Evolutionary conservation across 2,797 vertebrate genomes (phyloP).

Genomic region (Sebastolobus alascanus): DNA sequence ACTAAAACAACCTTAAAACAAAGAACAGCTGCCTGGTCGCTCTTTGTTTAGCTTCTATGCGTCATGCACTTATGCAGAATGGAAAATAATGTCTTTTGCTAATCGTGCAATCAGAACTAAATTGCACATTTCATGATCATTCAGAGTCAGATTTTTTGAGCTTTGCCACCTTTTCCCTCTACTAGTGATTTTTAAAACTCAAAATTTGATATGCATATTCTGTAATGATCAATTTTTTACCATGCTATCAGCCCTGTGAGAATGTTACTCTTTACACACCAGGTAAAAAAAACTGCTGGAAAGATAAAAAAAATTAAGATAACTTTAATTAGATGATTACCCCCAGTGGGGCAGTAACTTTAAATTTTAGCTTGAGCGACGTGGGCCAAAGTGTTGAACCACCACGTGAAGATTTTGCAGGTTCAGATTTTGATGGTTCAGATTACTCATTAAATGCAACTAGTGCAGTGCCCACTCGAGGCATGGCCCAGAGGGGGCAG

Average conservation of each 20-base stretch:
- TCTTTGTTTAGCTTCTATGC: neutral
- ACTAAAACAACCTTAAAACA: neutral
- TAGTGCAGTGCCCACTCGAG: no score
- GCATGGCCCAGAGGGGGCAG: no score
- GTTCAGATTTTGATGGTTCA: neutral
- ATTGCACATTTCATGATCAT: neutral
- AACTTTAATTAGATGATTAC: neutral
- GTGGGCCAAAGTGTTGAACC: neutral
- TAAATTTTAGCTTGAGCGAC: neutral
- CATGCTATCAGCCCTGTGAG: neutral
- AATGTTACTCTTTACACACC: neutral
- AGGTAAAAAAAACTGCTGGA: neutral
- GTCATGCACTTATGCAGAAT: slow-evolving; percentile 12
- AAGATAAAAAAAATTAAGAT: neutral
- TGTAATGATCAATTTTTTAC: neutral
- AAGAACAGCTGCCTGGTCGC: neutral
- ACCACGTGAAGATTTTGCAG: neutral
- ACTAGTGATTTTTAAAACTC: neutral
- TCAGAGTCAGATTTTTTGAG: neutral
- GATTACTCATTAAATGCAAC: no score
- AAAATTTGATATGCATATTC: slow-evolving; percentile 6
- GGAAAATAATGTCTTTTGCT: neutral
- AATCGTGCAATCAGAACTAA: slow-evolving; percentile 7
- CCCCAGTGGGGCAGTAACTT: neutral
- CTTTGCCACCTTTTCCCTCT: neutral